Evolutionary conservation across 2,797 vertebrate genomes (phyloP).

Genomic region (Melanotaenia maccullochi): DNA sequence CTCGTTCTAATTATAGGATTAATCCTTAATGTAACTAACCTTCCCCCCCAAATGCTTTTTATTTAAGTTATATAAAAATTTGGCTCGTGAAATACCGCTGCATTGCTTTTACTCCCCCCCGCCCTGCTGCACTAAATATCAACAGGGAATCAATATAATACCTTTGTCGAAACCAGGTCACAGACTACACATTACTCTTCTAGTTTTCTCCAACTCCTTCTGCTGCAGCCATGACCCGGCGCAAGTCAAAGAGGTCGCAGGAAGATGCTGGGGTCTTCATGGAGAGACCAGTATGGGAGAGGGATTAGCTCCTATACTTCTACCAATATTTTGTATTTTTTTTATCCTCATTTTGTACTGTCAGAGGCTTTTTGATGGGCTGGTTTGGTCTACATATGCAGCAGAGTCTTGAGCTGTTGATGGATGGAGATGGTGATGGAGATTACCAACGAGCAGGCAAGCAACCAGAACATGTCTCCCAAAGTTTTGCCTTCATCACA

Average conservation of each 20-base stretch:
- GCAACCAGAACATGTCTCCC: not conserved
- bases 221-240: constrained; percentile 19
- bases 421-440: constrained; percentile 1
- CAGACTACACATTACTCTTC: not conserved
- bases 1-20: too few species aligned
- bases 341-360: not conserved
- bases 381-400: constrained; percentile 27
- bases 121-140: constrained; percentile 13
- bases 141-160: constrained; percentile 16
- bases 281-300: constrained; percentile 2
- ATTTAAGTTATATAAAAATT: not conserved
- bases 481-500: too few species aligned
- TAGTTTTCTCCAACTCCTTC: not conserved
- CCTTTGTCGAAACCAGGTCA: not conserved
- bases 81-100: not conserved
- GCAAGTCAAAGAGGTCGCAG: constrained; percentile 19
- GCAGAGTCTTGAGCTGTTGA: not conserved
- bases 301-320: not conserved
- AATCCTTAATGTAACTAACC: too few species aligned
- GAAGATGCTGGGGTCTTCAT: constrained; percentile 13
- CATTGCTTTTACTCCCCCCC: not conserved
- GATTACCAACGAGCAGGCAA: constrained; percentile 7
- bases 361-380: not conserved
- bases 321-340: not conserved
- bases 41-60: not conserved